Conservation (phyloP, 1,140 invertebrate species). For the Drosophila baimaii region DNA sequence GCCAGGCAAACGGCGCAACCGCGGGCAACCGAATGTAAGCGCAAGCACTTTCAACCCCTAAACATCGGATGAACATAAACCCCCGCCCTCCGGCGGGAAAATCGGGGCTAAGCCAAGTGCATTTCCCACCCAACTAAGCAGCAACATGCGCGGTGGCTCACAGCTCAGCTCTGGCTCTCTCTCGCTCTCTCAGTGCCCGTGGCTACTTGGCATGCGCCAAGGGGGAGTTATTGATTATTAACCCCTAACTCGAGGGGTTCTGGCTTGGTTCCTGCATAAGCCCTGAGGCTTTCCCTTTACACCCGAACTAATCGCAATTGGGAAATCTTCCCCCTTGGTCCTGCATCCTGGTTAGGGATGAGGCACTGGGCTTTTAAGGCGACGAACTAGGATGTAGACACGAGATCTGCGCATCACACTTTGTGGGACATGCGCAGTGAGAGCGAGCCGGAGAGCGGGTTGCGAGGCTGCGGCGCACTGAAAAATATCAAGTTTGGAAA, state of each 20-base stretch:
- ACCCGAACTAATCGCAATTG: neutral
- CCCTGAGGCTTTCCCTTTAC: neutral
- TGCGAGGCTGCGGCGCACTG: conserved; percentile 8
- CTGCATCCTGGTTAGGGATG: neutral
- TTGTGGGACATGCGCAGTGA: conserved; percentile 73
- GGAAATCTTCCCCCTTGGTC: neutral
- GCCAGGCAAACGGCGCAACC: conserved; percentile 67
- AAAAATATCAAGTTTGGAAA: no score
- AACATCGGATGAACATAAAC: conserved; percentile 20
- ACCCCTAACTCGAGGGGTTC: conserved; percentile 4
- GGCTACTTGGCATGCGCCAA: conserved; percentile 43
- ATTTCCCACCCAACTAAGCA: conserved; percentile 68
- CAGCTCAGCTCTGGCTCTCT: conserved; percentile 16
- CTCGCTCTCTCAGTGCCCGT: conserved; percentile 9
- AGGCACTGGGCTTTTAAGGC: neutral
- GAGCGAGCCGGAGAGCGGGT: conserved; percentile 14
- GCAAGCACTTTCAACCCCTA: conserved; percentile 63
- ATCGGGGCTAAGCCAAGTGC: conserved; percentile 75
- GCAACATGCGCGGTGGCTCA: conserved; percentile 55
- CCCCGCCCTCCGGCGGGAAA: conserved; percentile 25
- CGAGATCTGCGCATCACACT: conserved; percentile 79
- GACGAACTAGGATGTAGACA: conserved; percentile 36
- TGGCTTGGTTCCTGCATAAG: neutral
- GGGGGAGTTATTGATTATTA: conserved; percentile 44
- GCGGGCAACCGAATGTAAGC: conserved; percentile 58